phyloP scores from a whole-genome alignment of 2,113 vertebrate species.

The Malurus cyaneus region DNA sequence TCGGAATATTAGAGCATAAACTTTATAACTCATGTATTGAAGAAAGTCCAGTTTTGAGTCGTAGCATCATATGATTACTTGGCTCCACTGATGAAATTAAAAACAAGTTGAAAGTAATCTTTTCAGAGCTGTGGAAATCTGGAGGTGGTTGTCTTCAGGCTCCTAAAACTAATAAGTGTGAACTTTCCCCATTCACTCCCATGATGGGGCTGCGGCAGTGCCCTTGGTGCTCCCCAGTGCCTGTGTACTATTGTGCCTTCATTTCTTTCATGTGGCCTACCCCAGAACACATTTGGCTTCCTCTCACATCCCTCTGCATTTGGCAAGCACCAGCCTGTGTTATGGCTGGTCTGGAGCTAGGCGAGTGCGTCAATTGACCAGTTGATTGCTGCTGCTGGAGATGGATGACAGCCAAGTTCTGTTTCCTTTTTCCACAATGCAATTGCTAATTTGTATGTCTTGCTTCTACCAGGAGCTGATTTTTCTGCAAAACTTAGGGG shows the following conservation, averaged over 20 bases:
- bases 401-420: constrained; percentile 38
- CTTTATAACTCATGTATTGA: not conserved
- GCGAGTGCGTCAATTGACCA: constrained; percentile 26
- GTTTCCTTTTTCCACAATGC: constrained; percentile 24
- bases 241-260: not conserved
- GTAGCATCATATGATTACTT: not conserved
- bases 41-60: not conserved
- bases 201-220: not conserved
- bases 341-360: constrained; percentile 45
- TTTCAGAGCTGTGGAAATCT: not conserved
- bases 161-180: not conserved
- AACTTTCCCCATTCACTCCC: not conserved
- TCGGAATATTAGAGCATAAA: not conserved
- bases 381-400: constrained; percentile 32
- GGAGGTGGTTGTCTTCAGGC: not conserved
- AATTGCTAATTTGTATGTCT: constrained; percentile 41
- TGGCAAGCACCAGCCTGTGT: constrained; percentile 25
- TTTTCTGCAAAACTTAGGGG: not conserved
- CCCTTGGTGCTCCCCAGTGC: not conserved
- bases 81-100: not conserved
- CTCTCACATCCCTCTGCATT: not conserved
- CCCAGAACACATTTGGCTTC: not conserved
- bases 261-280: not conserved
- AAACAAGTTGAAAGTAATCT: not conserved
- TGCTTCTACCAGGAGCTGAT: not conserved